These are phyloP conservation scores for Marronus borbonicus DNA, from an alignment of 2,888 invertebrate genomes.

Conservation along the genomic window DNA sequence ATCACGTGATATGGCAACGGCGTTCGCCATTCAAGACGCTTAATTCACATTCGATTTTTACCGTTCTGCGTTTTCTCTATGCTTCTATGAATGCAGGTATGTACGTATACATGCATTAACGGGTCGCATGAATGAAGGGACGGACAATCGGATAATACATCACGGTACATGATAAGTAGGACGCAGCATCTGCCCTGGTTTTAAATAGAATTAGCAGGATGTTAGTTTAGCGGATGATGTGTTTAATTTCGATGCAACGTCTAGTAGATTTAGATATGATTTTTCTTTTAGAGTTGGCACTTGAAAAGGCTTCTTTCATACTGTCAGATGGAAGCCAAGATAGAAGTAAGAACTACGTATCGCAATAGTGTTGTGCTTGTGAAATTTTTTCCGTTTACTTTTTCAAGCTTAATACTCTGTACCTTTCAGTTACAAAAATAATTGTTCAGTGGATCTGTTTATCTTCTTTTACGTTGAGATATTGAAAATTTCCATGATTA, in stretches of 20 bases:
- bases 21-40: constrained; percentile 50
- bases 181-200: constrained; percentile 17
- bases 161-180: constrained; percentile 1
- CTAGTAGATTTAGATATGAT: not conserved
- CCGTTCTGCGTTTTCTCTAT: constrained; percentile 21
- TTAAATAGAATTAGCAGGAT: constrained; percentile 20
- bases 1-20: constrained; percentile 51
- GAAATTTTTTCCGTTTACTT: too few relatives aligned
- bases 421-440: too few relatives aligned
- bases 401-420: too few relatives aligned
- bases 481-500: too few relatives aligned
- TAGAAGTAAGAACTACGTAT: not conserved
- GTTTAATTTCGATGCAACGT: constrained; percentile 9
- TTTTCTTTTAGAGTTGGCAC: constrained; percentile 1
- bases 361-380: not conserved
- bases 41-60: constrained; percentile 34
- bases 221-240: constrained; percentile 17
- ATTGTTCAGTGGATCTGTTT: too few relatives aligned
- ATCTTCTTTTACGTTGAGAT: too few relatives aligned
- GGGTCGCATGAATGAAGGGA: constrained; percentile 3
- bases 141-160: not conserved
- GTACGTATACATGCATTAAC: not conserved
- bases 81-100: not conserved
- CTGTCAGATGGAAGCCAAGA: not conserved
- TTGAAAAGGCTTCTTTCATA: not conserved